Base-by-base conservation (phyloP, 1,140 invertebrate genomes). In the Sarcophaga peregrina region DNA sequence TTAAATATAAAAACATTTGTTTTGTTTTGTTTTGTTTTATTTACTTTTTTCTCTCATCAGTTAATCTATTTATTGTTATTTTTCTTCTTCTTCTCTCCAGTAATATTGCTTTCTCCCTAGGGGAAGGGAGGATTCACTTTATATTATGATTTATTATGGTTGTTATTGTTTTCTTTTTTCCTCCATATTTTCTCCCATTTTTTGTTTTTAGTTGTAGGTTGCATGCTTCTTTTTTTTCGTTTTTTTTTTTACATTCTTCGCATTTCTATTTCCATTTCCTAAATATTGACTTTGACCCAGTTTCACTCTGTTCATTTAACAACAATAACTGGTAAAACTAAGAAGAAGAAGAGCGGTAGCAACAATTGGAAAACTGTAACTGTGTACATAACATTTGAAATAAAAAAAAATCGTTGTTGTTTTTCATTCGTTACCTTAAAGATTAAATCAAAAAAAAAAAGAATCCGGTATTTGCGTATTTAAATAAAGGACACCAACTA, bases 241-340 rank as follows among this genome's bases (percentile, higher is more conserved):
- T n/a, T n/a, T 20, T 68, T 4, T 68, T 68, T 68, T 68, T n/a
- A 17, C n/a, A 5, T 68, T 68, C 25, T 37, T 37, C 25, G 25
- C 25, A 37, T 68, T 68, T 20, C 62, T 68, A 68, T 68, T 68
- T 68, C 17, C 62, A 68, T 68, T 68, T 68, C 62, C 62, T 68
- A 68, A 68, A 68, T 68, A 68, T 68, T 68, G 62, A 68, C 62
- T 68, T 68, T 68, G 62, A 68, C 62, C 62, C 20, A 68, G 62
- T 68, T 68, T 68, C 20, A 25, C 17, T 68, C 20, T 20, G 10
- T 25, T 68, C 62, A 68, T 68, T 68, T 68, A 68, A 68, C 62
- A 68, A 68, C 17, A 68, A 68, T 9, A 68, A 68, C 17, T 20
- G 58, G 11, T 5, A n/a, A n/a, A n/a, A 58, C 54, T 6, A 58